Conservation (phyloP, 2,797 vertebrate genomes). For the Anniella stebbinsi region DNA sequence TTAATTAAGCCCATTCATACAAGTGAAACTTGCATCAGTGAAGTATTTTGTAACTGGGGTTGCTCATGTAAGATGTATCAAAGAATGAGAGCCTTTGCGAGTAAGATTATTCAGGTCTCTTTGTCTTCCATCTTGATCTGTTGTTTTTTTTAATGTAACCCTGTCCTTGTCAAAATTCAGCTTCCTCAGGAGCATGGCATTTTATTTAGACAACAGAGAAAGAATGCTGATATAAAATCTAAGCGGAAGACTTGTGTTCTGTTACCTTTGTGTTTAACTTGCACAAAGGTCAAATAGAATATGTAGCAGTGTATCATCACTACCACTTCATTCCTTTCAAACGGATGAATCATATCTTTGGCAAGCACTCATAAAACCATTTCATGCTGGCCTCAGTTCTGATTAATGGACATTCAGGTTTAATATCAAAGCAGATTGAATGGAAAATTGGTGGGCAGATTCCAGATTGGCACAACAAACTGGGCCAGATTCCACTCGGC, state of each 20-base stretch:
- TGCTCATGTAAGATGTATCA: neutral
- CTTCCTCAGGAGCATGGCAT: neutral
- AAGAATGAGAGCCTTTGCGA: neutral
- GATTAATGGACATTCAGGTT: conserved; percentile 30
- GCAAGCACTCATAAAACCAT: conserved; percentile 1
- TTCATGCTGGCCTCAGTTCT: conserved; percentile 5
- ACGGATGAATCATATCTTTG: conserved; percentile 27
- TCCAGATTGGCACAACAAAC: neutral
- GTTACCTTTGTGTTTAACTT: conserved; percentile 38
- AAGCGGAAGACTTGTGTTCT: conserved; percentile 13
- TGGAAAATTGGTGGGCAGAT: neutral
- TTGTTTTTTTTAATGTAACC: neutral
- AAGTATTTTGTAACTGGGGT: neutral
- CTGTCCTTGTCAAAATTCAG: neutral
- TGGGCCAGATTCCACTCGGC: neutral
- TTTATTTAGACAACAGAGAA: neutral
- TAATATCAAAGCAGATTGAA: conserved; percentile 21
- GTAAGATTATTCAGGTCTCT: neutral
- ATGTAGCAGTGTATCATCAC: neutral
- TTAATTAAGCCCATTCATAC: neutral
- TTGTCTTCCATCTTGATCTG: neutral
- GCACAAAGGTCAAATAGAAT: neutral
- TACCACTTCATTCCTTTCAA: neutral
- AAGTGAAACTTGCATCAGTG: neutral
- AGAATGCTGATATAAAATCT: conserved; percentile 12